A percentile compares a stretch with the other conserved stretches of the same genome.
Evolutionary conservation across 2,888 invertebrate genomes (phyloP).

Genomic region (Volucella bombylans): DNA sequence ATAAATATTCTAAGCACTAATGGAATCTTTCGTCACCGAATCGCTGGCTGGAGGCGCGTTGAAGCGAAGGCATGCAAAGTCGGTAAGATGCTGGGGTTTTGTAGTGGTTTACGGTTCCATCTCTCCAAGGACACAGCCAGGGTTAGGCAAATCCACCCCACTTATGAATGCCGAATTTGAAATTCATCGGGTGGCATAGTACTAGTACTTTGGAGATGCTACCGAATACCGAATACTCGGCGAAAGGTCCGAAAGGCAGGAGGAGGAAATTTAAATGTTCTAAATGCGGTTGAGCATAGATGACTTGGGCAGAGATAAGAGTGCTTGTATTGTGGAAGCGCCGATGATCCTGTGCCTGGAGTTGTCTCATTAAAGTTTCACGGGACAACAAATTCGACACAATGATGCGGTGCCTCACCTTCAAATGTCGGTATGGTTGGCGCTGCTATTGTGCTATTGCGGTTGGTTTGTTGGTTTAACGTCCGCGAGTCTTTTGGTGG

Average conservation of each 20-base stretch:
- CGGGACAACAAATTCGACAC: conserved; percentile 25
- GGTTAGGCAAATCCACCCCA: not conserved
- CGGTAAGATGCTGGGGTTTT: not conserved
- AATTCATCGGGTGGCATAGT: conserved; percentile 44
- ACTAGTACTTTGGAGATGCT: conserved; percentile 24
- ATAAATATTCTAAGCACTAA: conserved; percentile 64
- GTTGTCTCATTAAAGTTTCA: conserved; percentile 39
- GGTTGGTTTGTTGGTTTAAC: not conserved
- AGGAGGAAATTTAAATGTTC: conserved; percentile 9
- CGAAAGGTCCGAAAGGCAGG: not conserved
- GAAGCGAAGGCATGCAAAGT: not conserved
- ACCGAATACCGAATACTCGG: not conserved
- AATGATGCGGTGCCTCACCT: conserved; percentile 4
- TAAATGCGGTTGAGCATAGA: not conserved
- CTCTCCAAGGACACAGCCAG: conserved; percentile 28
- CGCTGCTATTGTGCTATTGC: not conserved
- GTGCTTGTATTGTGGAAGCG: not conserved
- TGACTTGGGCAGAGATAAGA: not conserved
- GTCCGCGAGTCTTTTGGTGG: conserved; percentile 1
- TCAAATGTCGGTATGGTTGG: too few species aligned
- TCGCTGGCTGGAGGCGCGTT: not conserved
- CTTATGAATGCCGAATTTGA: conserved; percentile 52
- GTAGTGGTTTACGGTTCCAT: not conserved
- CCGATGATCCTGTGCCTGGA: conserved; percentile 22
- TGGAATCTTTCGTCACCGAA: conserved; percentile 45